These are phyloP conservation scores for Corvus cornix DNA, from an alignment of 2,113 vertebrate species.

Conservation along the genomic window DNA sequence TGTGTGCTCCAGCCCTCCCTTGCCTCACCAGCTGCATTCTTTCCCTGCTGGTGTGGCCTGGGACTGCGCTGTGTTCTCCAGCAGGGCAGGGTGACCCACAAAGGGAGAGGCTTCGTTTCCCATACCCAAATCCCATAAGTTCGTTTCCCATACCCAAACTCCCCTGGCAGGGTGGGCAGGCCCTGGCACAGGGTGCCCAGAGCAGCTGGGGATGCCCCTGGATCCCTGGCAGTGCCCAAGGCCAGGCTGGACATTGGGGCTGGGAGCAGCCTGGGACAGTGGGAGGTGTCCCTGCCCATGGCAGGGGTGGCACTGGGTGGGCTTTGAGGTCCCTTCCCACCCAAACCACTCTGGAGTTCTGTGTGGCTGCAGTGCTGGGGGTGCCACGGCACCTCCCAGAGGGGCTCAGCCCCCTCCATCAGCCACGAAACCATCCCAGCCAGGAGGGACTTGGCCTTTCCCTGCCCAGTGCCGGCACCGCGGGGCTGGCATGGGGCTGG, in stretches of 20 bases:
- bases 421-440: not conserved
- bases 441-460: not conserved
- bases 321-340: not conserved
- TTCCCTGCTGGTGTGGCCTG: not conserved
- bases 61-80: accelerated
- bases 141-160: too few relatives aligned
- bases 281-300: not conserved
- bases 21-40: not conserved
- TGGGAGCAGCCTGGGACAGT: not conserved
- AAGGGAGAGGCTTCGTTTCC: not conserved
- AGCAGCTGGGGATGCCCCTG: not conserved
- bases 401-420: not conserved
- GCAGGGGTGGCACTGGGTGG: not conserved
- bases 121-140: too few relatives aligned
- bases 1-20: not conserved
- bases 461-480: accelerated
- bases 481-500: accelerated
- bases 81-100: not conserved
- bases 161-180: not conserved
- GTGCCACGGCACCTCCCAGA: not conserved
- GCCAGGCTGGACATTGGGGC: not conserved
- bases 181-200: not conserved
- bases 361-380: not conserved
- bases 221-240: not conserved
- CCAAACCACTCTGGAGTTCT: not conserved